phyloP scores from a whole-genome alignment of 2,888 invertebrate genomes.

The Amphipyra tragopoginis region DNA sequence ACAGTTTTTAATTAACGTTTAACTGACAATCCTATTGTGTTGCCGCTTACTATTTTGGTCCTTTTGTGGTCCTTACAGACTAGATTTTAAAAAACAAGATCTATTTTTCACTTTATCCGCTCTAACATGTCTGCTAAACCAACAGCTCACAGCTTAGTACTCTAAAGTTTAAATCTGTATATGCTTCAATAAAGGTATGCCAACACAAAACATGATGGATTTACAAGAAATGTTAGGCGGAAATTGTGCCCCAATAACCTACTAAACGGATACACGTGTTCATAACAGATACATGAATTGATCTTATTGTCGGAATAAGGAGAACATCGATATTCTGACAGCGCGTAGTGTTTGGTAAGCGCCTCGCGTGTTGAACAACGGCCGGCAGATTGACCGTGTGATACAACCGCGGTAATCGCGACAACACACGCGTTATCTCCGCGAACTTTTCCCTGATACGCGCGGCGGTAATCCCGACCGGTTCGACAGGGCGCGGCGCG shows the following conservation, averaged over 20 bases:
- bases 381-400: neutral
- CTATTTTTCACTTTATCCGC: no score
- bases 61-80: no score
- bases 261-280: neutral
- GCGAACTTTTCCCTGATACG: constrained; percentile 4
- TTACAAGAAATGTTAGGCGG: no score
- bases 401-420: constrained; percentile 2
- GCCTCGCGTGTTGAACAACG: neutral
- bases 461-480: neutral
- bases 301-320: neutral
- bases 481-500: neutral
- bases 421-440: constrained; percentile 16
- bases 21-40: no score
- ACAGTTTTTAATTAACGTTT: no score
- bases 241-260: neutral
- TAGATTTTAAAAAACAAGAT: no score
- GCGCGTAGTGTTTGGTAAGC: neutral
- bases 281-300: neutral
- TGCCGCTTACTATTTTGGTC: no score
- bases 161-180: no score
- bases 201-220: no score
- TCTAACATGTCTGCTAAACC: no score
- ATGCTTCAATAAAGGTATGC: no score
- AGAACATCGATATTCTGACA: neutral
- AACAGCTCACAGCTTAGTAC: no score